Evolutionary conservation across 2,888 invertebrate species (phyloP).

Genomic region (Apomyelois bistriatella): DNA sequence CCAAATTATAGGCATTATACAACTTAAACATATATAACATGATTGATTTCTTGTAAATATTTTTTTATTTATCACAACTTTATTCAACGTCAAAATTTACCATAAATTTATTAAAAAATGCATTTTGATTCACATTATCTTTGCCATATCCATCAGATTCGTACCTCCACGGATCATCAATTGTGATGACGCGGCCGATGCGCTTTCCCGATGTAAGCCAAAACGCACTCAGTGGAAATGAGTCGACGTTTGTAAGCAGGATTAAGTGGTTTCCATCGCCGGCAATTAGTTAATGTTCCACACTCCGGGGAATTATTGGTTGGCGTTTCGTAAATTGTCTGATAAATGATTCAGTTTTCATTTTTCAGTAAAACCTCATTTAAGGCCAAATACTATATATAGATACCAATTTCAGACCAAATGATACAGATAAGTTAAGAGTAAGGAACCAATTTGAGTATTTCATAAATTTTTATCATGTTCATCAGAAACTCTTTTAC

Average conservation of each 20-base stretch:
- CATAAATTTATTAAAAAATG: too few species aligned
- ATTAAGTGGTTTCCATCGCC: conserved; percentile 11
- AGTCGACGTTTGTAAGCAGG: conserved; percentile 10
- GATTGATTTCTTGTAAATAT: too few species aligned
- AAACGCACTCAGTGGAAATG: conserved; percentile 12
- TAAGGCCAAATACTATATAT: background rate
- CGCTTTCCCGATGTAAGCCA: conserved; percentile 42
- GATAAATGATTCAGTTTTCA: background rate
- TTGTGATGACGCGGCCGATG: conserved; percentile 56
- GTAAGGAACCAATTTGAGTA: too few species aligned
- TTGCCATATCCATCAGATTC: conserved; percentile 21
- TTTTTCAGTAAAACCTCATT: background rate
- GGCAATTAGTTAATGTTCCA: conserved; percentile 10
- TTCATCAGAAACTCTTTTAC: too few species aligned
- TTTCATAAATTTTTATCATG: too few species aligned
- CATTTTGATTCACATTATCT: too few species aligned
- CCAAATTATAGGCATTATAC: too few species aligned
- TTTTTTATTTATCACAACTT: too few species aligned
- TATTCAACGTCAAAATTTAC: too few species aligned
- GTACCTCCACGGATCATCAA: conserved; percentile 45
- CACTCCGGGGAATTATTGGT: background rate
- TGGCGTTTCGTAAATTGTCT: background rate
- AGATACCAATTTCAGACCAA: background rate
- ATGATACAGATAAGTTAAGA: too few species aligned
- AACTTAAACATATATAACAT: too few species aligned